These are phyloP conservation scores for Tryphoninae sp. DNA, from an alignment of 2,888 invertebrate species.

Conservation along the genomic window DNA sequence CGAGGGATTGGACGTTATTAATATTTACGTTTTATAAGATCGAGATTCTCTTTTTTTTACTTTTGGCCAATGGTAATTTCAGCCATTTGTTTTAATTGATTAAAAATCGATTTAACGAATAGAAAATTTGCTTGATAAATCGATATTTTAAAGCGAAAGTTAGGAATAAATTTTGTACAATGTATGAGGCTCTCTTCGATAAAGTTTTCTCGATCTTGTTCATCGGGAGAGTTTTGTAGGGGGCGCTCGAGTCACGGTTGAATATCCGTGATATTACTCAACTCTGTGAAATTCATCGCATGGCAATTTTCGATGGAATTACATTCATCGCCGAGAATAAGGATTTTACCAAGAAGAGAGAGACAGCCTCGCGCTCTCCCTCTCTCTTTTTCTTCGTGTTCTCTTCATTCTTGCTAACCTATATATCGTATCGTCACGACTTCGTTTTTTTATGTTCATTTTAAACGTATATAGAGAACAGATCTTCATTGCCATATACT, in stretches of 20 bases:
- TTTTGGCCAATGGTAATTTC: no score
- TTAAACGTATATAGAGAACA: not conserved
- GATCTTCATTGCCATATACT: not conserved
- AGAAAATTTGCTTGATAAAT: no score
- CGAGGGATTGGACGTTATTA: not conserved
- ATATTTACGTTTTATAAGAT: not conserved
- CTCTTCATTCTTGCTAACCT: not conserved
- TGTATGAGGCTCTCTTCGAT: no score
- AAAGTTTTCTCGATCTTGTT: no score
- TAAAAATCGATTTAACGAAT: no score
- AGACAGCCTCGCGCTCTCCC: conserved; percentile 3
- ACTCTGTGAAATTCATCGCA: conserved; percentile 55
- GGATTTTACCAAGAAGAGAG: conserved; percentile 5
- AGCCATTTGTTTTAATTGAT: no score
- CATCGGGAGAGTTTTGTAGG: not conserved
- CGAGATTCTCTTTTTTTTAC: conserved; percentile 1
- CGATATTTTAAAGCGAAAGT: no score
- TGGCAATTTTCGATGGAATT: conserved; percentile 50
- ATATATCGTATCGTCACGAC: not conserved
- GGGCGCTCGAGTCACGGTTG: not conserved
- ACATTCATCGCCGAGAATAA: conserved; percentile 42
- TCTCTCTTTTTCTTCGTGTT: conserved; percentile 36
- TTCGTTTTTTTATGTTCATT: conserved; percentile 1
- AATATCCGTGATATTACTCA: conserved; percentile 28
- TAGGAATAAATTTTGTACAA: no score